Base-by-base conservation (phyloP, 1,140 invertebrate genomes). In the Trichonephila clavata region DNA sequence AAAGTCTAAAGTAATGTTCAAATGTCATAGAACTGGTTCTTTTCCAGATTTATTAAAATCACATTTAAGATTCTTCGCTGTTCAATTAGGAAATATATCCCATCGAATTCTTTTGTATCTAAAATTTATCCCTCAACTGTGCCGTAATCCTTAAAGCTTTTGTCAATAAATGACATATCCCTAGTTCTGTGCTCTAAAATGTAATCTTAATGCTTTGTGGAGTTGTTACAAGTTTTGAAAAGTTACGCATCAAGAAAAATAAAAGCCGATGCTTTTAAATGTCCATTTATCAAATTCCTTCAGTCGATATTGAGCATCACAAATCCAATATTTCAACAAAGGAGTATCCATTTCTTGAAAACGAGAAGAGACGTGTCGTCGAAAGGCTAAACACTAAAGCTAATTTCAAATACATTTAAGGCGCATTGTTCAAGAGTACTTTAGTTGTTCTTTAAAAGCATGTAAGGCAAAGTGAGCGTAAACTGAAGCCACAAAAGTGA, bases 251-350 rank as follows among this genome's bases (percentile, higher is more conserved):
- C 32, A 77, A 27, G 68, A 77, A 77, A 16, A 77, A 77, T 77
- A 77, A 77, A 77, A 77, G 27, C 18, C 27, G 68, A 77, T 77
- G 68, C 68, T 77, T 77, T 77, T 77, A 77, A 77, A 77, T 77
- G 68, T 32, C 68, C 68, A 77, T 77, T 77, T 77, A 77, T 77
- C 68, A 3, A 77, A 77, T 77, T 77, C 68, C 68, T 77, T 32
- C 68, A 77, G 68, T 77, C 68, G 68, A 77, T 77, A 77, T 77
- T 77, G 68, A 77, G 27, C 27, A 77, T 77, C 27, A 77, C 32
- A 77, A 77, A 77, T 77, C 68, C 68, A 77, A 77, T 77, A 77
- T 77, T 77, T 77, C 27, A 77, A 77, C 68, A 77, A 77, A 77
- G 68, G 68, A 77, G 32, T 32, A 77, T 27, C 6, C 68, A 77